phyloP scores from a whole-genome alignment of 2,888 invertebrate species.

The Scelioninae gen. 2 region DNA sequence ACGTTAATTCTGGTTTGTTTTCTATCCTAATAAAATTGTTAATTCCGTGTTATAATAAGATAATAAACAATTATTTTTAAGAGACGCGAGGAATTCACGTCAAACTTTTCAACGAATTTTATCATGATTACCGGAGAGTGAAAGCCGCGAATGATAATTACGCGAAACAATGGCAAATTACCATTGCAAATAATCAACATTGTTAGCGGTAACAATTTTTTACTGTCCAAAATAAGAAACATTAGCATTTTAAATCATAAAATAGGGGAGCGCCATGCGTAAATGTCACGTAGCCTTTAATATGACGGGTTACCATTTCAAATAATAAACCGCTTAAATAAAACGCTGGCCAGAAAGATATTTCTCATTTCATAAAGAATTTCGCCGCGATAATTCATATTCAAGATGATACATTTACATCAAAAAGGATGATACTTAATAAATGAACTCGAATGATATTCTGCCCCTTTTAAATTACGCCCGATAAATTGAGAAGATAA shows the following conservation, averaged over 20 bases:
- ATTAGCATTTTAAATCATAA: constrained; percentile 33
- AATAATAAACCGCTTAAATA: constrained; percentile 39
- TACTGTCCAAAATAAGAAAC: constrained; percentile 19
- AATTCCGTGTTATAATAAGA: no score
- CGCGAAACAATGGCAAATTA: constrained; percentile 16
- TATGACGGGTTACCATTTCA: constrained; percentile 33
- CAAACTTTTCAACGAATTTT: constrained; percentile 6
- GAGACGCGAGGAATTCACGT: no score
- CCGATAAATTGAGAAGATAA: constrained; percentile 4
- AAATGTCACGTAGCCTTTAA: constrained; percentile 31
- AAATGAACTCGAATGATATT: constrained; percentile 9
- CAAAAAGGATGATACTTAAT: constrained; percentile 24
- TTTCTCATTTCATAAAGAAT: constrained; percentile 35
- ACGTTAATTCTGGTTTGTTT: no score
- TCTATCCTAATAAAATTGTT: no score
- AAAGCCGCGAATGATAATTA: constrained; percentile 10
- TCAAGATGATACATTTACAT: constrained; percentile 37
- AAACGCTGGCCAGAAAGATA: constrained; percentile 24
- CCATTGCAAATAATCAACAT: constrained; percentile 34
- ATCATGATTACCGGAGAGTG: not conserved
- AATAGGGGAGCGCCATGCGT: constrained; percentile 9
- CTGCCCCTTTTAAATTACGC: constrained; percentile 7
- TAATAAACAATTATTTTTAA: no score
- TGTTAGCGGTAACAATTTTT: constrained; percentile 14
- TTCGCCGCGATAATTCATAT: constrained; percentile 34